phyloP scores from a whole-genome alignment of 2,797 vertebrate species.

The Spinibarbus caldwelli region DNA sequence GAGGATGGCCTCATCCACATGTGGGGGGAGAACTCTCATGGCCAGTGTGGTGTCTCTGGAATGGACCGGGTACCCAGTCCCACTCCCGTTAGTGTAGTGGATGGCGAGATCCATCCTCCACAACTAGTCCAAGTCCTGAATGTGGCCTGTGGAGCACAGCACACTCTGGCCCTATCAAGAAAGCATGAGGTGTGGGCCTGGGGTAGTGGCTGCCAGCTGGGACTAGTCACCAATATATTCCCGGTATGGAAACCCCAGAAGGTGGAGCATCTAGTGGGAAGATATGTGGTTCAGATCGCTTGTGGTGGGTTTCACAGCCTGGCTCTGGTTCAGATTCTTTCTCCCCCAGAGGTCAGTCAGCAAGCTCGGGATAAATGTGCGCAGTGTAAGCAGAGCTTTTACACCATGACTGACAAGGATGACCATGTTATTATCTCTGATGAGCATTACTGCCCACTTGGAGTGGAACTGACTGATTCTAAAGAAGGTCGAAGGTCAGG shows the following conservation, averaged over 20 bases:
- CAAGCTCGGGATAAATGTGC: slow-evolving; percentile 82
- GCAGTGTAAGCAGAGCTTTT: slow-evolving; percentile 84
- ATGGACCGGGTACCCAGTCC: slow-evolving; percentile 81
- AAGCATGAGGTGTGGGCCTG: slow-evolving; percentile 96
- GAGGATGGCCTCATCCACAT: slow-evolving; percentile 86
- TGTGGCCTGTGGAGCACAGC: slow-evolving; percentile 91
- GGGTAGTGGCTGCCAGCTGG: slow-evolving; percentile 95
- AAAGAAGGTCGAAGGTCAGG: slow-evolving; percentile 57
- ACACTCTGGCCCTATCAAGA: slow-evolving; percentile 88
- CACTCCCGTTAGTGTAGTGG: slow-evolving; percentile 81
- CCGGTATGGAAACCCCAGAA: slow-evolving; percentile 92
- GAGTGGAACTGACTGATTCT: slow-evolving; percentile 85
- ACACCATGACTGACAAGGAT: slow-evolving; percentile 85
- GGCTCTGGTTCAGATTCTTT: slow-evolving; percentile 87
- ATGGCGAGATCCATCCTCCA: slow-evolving; percentile 83
- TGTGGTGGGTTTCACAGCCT: slow-evolving; percentile 94
- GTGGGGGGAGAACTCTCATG: slow-evolving; percentile 94
- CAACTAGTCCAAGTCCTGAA: slow-evolving; percentile 82
- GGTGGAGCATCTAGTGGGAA: slow-evolving; percentile 92
- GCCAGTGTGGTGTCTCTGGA: slow-evolving; percentile 87
- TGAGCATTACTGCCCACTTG: slow-evolving; percentile 92
- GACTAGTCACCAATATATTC: slow-evolving; percentile 89
- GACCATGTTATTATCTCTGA: slow-evolving; percentile 88
- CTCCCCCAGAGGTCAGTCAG: slow-evolving; percentile 77
- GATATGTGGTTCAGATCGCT: slow-evolving; percentile 91